Conservation (phyloP, 2,888 invertebrate genomes). For the Eulithis prunata region DNA sequence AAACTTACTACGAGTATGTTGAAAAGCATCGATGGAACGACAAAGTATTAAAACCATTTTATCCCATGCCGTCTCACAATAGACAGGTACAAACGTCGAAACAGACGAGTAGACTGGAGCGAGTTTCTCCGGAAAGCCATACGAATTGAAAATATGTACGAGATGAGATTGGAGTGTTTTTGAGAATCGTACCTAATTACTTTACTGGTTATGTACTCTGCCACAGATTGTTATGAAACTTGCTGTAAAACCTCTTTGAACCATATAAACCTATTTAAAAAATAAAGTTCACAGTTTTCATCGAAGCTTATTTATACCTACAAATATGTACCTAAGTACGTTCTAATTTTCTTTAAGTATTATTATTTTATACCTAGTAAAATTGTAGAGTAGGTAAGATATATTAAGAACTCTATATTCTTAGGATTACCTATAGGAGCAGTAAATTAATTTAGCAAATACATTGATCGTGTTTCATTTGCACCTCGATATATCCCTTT, state of each 20-base stretch:
- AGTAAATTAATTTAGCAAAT: slow-evolving; percentile 13
- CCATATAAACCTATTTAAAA: no score
- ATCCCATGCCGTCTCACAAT: slow-evolving; percentile 50
- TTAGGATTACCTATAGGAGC: no score
- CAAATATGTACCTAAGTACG: no score
- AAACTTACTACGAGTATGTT: no score
- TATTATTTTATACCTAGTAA: no score
- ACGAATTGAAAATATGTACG: slow-evolving; percentile 38
- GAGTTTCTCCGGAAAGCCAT: slow-evolving; percentile 48
- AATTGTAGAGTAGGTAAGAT: no score
- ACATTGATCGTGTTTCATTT: slow-evolving; percentile 24
- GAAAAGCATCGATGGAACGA: background rate
- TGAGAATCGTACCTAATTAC: slow-evolving; percentile 25
- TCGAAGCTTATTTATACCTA: no score
- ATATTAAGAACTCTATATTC: no score
- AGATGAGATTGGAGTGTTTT: slow-evolving; percentile 30
- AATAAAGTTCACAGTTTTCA: no score
- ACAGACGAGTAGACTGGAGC: slow-evolving; percentile 54
- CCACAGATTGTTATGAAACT: background rate
- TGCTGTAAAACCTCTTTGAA: no score
- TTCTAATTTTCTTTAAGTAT: no score
- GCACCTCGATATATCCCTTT: background rate
- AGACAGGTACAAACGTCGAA: slow-evolving; percentile 66
- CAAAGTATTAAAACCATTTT: slow-evolving; percentile 47
- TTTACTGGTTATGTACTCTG: slow-evolving; percentile 1